These are phyloP conservation scores for Eudemis profundana DNA, from an alignment of 2,888 invertebrate genomes.

Conservation along the genomic window DNA sequence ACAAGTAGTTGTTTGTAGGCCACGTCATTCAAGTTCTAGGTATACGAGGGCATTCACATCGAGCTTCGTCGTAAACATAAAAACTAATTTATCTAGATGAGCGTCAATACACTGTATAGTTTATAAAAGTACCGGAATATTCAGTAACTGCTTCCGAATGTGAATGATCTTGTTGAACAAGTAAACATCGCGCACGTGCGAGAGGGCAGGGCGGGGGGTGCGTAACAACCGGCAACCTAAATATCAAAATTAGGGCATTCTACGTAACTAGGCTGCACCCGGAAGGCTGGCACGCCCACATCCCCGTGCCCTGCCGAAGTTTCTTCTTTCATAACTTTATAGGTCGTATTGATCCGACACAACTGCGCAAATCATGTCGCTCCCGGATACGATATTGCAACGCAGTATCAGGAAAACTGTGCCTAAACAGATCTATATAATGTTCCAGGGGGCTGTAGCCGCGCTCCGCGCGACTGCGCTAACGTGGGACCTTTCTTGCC, in stretches of 20 bases:
- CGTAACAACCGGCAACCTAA: constrained; percentile 44
- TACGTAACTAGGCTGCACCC: constrained; percentile 83
- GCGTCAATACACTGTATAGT: constrained; percentile 14
- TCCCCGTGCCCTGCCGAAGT: constrained; percentile 82
- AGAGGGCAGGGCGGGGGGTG: constrained; percentile 9
- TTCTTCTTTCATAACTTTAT: constrained; percentile 84
- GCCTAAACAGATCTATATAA: constrained; percentile 44
- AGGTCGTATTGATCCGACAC: constrained; percentile 82
- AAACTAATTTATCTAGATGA: constrained; percentile 18
- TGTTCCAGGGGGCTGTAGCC: constrained; percentile 25
- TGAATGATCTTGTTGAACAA: constrained; percentile 24
- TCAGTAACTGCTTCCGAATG: constrained; percentile 18
- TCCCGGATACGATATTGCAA: constrained; percentile 57
- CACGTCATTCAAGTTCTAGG: constrained; percentile 34
- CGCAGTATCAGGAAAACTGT: constrained; percentile 53
- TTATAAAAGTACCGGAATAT: constrained; percentile 18
- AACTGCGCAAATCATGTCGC: constrained; percentile 82
- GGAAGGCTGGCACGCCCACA: constrained; percentile 75
- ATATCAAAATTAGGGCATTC: constrained; percentile 81
- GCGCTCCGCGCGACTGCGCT: constrained; percentile 16
- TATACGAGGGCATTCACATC: constrained; percentile 36
- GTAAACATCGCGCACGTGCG: constrained; percentile 37
- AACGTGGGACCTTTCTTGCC: neutral
- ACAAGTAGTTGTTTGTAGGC: constrained; percentile 29
- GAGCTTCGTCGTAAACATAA: constrained; percentile 20